Base-by-base conservation (phyloP, 2,888 invertebrate genomes). In the Leucoptera coffeella region DNA sequence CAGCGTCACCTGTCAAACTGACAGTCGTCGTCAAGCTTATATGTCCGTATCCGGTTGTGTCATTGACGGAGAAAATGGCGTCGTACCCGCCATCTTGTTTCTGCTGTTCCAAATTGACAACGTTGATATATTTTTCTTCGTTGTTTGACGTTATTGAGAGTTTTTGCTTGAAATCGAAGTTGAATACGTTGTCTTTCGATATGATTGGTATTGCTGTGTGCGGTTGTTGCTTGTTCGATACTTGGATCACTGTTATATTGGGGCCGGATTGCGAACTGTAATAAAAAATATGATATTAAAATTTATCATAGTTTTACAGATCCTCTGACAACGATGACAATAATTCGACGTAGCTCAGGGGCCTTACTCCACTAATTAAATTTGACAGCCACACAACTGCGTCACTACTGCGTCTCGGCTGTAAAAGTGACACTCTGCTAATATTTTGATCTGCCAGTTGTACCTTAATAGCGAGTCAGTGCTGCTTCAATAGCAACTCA, bases 191-290 rank as follows among this genome's bases (percentile, higher is more conserved):
- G 24, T 58, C 59, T 0, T 49, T 40, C 0, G 60, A 57, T 10
- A 64, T 29, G 0, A 64, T 47, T 0, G 65, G 65, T 13, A 65
- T 67, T 0, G 67, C 67, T 0, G 67, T 64, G 40, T 65, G 65
- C 0, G 67, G 67, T 0, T 65, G 55, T 0, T 45, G 54, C 15
- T 60, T 62, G 22, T 75, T 75, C 1, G 75, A 75, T 1, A 77
- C 76, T 56, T 77, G 62, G n/a, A 77, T 77, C 0, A 77, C 77
- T 13, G 77, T 77, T 15, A 77, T 55, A 34, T 77, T 77, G 1
- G 73, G 54, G 0, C 52, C 35, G 30, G 43, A 47, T 3, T 43
- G 31, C 27, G 31, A 26, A 4, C 36, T 35, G 32, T 5, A 34
- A 35, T 19, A 15, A 20, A 24, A 4, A n/a, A n/a, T n/a, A n/a